These are phyloP conservation scores for Physocephala rufipes DNA, from an alignment of 2,888 invertebrate species.

Conservation along the genomic window DNA sequence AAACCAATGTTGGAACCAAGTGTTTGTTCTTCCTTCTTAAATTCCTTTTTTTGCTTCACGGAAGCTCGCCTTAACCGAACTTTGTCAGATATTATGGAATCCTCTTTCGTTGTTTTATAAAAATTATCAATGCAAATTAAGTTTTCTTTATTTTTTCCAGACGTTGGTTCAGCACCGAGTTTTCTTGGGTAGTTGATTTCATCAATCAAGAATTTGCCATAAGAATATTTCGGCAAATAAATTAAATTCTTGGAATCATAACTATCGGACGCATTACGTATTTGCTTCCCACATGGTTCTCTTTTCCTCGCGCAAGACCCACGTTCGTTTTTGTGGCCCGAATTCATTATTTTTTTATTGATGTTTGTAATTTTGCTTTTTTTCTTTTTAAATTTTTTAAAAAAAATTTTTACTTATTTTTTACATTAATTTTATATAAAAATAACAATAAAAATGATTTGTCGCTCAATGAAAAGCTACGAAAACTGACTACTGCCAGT, in stretches of 20 bases:
- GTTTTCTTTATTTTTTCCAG: not conserved
- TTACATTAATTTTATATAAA: conserved; percentile 28
- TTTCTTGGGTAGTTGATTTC: conserved; percentile 49
- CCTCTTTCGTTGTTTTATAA: no score
- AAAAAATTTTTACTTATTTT: conserved; percentile 21
- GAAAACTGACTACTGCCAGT: not conserved
- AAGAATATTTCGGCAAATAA: conserved; percentile 46
- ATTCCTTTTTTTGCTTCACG: conserved; percentile 25
- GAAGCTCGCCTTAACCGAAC: not conserved
- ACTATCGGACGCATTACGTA: conserved; percentile 17
- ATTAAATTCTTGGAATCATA: conserved; percentile 31
- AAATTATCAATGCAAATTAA: not conserved
- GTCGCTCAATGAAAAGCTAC: conserved; percentile 28
- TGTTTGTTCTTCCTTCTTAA: conserved; percentile 39
- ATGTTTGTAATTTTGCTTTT: not conserved
- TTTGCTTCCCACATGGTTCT: not conserved
- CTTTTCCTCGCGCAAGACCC: conserved; percentile 11
- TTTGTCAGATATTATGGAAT: no score
- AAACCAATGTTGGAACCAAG: conserved; percentile 54
- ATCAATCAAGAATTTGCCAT: conserved; percentile 48
- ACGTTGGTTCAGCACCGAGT: conserved; percentile 34
- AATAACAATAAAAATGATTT: conserved; percentile 31
- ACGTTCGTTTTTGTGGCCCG: conserved; percentile 29
- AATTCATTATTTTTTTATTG: conserved; percentile 40
- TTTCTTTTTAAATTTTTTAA: no score